Evolutionary conservation across 2,888 invertebrate genomes (phyloP), one percentile per base, ranked within the genome.

Genomic region (Tinea pellionella): DNA sequence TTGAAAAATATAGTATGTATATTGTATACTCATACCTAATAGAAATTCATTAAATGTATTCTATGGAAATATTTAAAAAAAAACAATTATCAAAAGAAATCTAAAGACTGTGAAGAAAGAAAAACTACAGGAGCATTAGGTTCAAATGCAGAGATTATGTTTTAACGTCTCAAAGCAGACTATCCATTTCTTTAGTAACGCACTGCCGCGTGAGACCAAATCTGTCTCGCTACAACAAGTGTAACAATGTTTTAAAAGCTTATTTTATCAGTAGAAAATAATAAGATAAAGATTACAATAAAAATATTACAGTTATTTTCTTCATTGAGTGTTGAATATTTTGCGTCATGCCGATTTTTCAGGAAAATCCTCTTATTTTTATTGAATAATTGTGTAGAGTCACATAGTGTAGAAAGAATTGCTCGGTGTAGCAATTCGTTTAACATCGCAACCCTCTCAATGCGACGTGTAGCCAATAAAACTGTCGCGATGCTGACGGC

Each of bases 391-490:
- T 13, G 53, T 53, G 53, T 53, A 13, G n/a, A 53, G 53, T 53
- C 53, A 53, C 53, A 18, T 18, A 24, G 19, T 53, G 24, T 7
- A 19, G 24, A 18, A 53, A 53, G 24, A 53, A 53, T 53, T 24
- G 47, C 47, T 47, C 37, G n/a, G 30, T 58, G 59, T 24, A 42
- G 64, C 64, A 65, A 68, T 69, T 67, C 64, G 65, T 67, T 70
- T 69, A 66, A 72, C 66, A 69, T 68, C 66, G 66, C 69, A 68
- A 70, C 64, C 65, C 67, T 69, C 66, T 68, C 67, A 55, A 64
- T 57, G 55, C 63, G 63, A 66, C 66, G 66, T 65, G 67, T 63
- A 66, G 65, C 65, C 67, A 70, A 69, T 71, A 71, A 73, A 74
- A 71, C 64, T 63, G 66, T 68, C 64, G 63, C 66, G 60, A 13